phyloP scores from a whole-genome alignment of 92 coral and sea anemone genomes.

The Hydrozoanthus gracilis region DNA sequence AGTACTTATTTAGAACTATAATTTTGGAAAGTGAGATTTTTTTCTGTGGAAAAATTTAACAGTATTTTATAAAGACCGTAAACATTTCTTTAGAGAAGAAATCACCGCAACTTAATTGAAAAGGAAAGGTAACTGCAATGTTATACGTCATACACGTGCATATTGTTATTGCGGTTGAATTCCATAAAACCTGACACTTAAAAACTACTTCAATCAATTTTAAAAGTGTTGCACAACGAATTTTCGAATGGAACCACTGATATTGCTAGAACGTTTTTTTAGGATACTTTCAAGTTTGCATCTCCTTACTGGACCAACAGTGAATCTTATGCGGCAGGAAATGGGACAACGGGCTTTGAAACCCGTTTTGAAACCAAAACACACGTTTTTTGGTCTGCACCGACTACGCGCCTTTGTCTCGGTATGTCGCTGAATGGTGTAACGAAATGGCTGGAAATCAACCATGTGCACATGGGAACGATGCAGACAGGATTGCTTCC shows the following conservation, averaged over 20 bases:
- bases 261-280: neutral
- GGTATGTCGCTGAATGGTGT: neutral
- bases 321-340: neutral
- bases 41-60: too few relatives aligned
- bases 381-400: conserved; percentile 21
- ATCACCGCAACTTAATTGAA: too few relatives aligned
- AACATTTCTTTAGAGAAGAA: too few relatives aligned
- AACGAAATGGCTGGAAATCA: conserved; percentile 16
- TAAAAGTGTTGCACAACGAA: neutral
- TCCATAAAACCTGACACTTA: too few relatives aligned
- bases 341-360: neutral
- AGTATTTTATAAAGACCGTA: too few relatives aligned
- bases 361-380: neutral
- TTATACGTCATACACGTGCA: too few relatives aligned
- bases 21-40: too few relatives aligned
- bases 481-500: neutral
- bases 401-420: conserved; percentile 5
- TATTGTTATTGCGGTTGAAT: too few relatives aligned
- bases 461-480: neutral
- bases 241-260: neutral
- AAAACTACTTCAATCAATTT: neutral
- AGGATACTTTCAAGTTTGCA: neutral
- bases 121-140: too few relatives aligned
- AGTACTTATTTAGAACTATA: too few relatives aligned
- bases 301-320: neutral